These are phyloP conservation scores for Apostichopus parvimensis DNA, from an alignment of 35 echinoderm and acorn worm genomes.

Conservation along the genomic window DNA sequence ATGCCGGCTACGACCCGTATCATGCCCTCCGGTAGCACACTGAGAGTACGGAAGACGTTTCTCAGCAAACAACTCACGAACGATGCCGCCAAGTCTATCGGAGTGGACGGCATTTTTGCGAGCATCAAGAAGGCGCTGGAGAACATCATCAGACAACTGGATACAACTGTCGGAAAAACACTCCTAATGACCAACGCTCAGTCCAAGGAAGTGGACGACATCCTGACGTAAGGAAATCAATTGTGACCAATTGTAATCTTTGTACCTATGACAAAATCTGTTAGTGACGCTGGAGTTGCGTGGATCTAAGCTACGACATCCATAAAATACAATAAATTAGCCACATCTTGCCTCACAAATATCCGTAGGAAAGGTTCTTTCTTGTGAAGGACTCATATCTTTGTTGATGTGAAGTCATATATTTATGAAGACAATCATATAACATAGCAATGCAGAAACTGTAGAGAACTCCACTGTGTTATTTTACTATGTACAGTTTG, in stretches of 20 bases:
- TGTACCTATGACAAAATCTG: too few relatives aligned
- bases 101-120: constrained; percentile 74
- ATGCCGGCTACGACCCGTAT: constrained; percentile 96
- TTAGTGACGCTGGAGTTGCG: too few relatives aligned
- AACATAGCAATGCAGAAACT: too few relatives aligned
- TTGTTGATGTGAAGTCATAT: too few relatives aligned
- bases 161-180: constrained; percentile 77
- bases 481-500: too few relatives aligned
- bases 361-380: too few relatives aligned
- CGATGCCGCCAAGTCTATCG: constrained; percentile 90
- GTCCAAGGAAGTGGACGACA: constrained; percentile 96
- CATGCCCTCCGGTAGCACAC: constrained; percentile 97
- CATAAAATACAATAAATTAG: too few relatives aligned
- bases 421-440: too few relatives aligned
- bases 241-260: neutral
- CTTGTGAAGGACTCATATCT: too few relatives aligned
- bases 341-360: too few relatives aligned
- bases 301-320: too few relatives aligned
- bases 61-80: constrained; percentile 95
- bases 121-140: constrained; percentile 86
- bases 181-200: constrained; percentile 98
- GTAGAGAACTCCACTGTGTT: too few relatives aligned
- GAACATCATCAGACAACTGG: constrained; percentile 78
- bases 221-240: constrained; percentile 88
- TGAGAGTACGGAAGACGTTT: constrained; percentile 89